Evolutionary conservation across 2,888 invertebrate species (phyloP), one percentile per base, ranked within the genome.

Genomic region (Cactoblastis cactorum): DNA sequence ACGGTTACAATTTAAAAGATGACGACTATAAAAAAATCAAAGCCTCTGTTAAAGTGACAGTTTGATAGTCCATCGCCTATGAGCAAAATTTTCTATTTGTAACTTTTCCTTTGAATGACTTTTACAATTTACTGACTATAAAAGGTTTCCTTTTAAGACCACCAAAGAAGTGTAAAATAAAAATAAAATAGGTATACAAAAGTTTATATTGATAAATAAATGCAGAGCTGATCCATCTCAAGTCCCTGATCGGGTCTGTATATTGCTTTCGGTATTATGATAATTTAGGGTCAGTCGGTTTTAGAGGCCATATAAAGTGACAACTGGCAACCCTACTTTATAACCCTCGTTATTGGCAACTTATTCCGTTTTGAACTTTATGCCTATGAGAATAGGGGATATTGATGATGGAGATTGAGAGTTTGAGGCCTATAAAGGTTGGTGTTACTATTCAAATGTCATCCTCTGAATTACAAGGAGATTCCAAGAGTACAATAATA

Each of bases 271-370:
- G 49, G 41, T 34, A 41, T 39, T 49, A 49, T 49, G 41, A 49
- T 49, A 49, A 49, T 49, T 49, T 49, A 33, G 49, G 49, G 49
- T 49, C 49, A 49, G 33, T 41, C 41, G 33, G 49, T 34, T 49
- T 41, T 49, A 49, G 41, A 17, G 49, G 49, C 49, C 12, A 49
- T 49, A 49, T 48, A 48, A 48, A 48, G 37, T 37, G 47, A 37
- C 47, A 49, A 49, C 32, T 49, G 49, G 41, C 32, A 49, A 49
- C 41, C 49, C 49, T 49, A 18, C 39, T 48, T 49, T 49, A 41
- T 22, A 32, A 19, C 39, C 33, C 19, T 41, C 41, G 19, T 39
- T 41, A 43, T 38, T 38, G 28, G n/a, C 15, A 19, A 38, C 32
- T 41, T 49, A 49, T 49, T 33, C 49, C 11, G 41, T 22, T 49